Evolutionary conservation across 1,140 invertebrate genomes (phyloP), one percentile per base, ranked within the genome.

Genomic region (Streblospio benedicti): DNA sequence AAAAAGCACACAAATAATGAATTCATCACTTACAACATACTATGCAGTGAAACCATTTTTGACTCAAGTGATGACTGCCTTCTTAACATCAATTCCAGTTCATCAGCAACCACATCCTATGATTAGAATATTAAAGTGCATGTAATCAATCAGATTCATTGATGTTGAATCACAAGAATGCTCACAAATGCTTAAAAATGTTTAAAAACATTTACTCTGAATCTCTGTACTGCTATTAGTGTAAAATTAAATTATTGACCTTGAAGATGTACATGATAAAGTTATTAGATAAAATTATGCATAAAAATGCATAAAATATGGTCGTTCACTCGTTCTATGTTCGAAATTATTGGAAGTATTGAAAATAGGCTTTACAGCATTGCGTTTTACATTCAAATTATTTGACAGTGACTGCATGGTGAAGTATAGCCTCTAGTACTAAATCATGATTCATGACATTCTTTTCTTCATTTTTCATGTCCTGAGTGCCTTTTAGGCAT

Each of bases 11-110:
- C 2, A 35, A 27, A 2, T 2, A 27, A 53, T 23, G 5, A 41
- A 50, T 16, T 27, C 20, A 16, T 14, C 58, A 71, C 73, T 71
- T 66, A 79, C 77, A 78, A 56, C 60, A 76, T 74, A 65, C 74
- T 73, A 47, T 77, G 72, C 20, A 87, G 77, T 74, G 85, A 83
- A 25, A 82, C 77, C 50, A 89, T 79, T 74, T 88, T 87, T 35
- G 81, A 81, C 73, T 88, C 86, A 9, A 88, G 68, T 30, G 82
- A 80, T 63, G 76, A 78, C 67, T 85, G 82, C 65, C 83, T 80
- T 38, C 81, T 79, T 23, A 86, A 65, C 53, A 87, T 77, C 41
- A 75, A 74, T 57, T 84, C 80, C 25, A 89, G 71, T 68, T 85
- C 81, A 64, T 81, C 75, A 61, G 82, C 79, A 16, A 85, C 73